Base-by-base conservation (phyloP, 2,113 vertebrate species). In the Nycticryphes semicollaris region DNA sequence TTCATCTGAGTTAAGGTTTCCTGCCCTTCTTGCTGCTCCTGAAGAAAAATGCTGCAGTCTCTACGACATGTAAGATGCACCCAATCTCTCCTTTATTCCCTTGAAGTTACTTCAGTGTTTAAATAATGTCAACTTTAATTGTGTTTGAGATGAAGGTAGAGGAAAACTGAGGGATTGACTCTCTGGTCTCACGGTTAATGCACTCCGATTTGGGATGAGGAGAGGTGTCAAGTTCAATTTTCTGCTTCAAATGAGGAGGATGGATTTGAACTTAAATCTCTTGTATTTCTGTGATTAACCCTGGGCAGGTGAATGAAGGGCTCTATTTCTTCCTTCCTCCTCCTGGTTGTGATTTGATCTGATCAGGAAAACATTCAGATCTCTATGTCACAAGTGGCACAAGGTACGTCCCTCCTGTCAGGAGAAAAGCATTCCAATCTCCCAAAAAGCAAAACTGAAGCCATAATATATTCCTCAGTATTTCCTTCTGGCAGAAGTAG, bases 151-250 rank as follows among this genome's bases (percentile, higher is more conserved):
- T 70, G 62, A 89, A 89, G 76, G 64, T 2, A 17, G 64, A 37
- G 69, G 51, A 75, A 89, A 92, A 92, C 25, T 17, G 47, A 78
- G 69, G 87, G 77, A 95, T 87, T 95, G 84, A 91, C 87, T 95
- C 83, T 31, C 51, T 41, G 66, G 28, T 81, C 91, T 94, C 84
- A 51, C 48, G 91, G 77, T 68, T 91, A 94, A 87, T 87, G 77
- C 87, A 57, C 89, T 92, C 73, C 0, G 18, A 84, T 94, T 60
- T 76, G 87, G 95, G 77, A 89, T 68, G 60, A 96, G 83, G 72
- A 81, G 66, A 87, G 69, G 91, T 96, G 93, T 96, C 89, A 94
- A 19, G 56, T 93, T 95, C 89, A 93, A 96, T 97, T 97, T 95
- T 82, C 69, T 89, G 87, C 89, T 93, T 96, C 93, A 96, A 14